Conservation (phyloP, 2,113 vertebrate species). For the Lagopus muta region DNA sequence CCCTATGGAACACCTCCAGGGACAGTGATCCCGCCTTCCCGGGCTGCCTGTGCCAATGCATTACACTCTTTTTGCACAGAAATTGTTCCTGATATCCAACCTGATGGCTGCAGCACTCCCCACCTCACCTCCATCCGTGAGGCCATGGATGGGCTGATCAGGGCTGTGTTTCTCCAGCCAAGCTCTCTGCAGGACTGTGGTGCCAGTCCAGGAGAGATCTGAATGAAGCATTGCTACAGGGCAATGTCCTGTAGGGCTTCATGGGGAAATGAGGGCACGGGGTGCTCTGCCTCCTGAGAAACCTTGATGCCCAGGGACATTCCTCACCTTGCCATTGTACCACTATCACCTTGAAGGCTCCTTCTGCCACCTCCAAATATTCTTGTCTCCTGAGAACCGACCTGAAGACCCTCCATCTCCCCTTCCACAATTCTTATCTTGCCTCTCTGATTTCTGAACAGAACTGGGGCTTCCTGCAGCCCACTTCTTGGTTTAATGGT, state of each 20-base stretch:
- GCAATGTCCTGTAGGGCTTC: background rate
- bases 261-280: background rate
- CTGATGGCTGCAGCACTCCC: background rate
- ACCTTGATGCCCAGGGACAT: background rate
- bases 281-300: background rate
- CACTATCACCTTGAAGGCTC: background rate
- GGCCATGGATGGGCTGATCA: background rate
- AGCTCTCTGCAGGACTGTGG: background rate
- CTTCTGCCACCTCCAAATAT: background rate
- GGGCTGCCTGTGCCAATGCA: no score
- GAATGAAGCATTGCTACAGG: accelerated
- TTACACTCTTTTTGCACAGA: no score
- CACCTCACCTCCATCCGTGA: background rate
- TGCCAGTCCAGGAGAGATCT: background rate
- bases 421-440: background rate
- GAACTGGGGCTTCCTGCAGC: background rate
- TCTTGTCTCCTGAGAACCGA: background rate
- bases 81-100: no score
- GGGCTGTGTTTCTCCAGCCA: background rate
- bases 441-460: background rate
- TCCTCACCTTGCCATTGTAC: background rate
- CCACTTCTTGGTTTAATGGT: background rate
- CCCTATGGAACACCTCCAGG: no score
- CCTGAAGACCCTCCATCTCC: background rate
- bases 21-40: no score